Conservation (phyloP, 2,888 invertebrate genomes). For the Mesorhabditis spiculigera region DNA sequence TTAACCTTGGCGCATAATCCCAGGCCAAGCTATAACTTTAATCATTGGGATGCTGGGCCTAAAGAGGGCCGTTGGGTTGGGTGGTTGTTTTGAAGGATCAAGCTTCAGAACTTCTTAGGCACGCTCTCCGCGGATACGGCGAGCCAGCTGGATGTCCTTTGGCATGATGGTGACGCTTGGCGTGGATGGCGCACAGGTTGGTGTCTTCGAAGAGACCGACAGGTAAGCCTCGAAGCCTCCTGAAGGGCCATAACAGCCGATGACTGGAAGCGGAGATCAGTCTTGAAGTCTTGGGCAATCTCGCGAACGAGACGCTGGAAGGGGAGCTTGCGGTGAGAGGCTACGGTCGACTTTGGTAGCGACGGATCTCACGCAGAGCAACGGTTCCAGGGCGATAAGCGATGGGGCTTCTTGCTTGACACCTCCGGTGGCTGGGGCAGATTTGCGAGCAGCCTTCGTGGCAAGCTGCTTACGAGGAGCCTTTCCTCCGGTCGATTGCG, state of each 20-base stretch:
- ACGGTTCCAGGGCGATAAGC: slow-evolving; percentile 92
- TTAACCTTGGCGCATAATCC: no score
- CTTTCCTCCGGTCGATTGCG: slow-evolving; percentile 94
- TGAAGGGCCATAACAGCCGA: slow-evolving; percentile 80
- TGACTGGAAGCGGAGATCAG: slow-evolving; percentile 79
- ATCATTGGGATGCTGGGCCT: no score
- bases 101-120: slow-evolving; percentile 6
- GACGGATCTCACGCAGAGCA: slow-evolving; percentile 89
- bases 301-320: slow-evolving; percentile 76
- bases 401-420: slow-evolving; percentile 94
- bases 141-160: slow-evolving; percentile 61
- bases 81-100: background rate
- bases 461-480: slow-evolving; percentile 63
- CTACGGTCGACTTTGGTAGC: slow-evolving; percentile 91
- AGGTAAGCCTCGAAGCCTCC: slow-evolving; percentile 73
- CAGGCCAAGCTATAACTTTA: no score
- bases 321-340: slow-evolving; percentile 61
- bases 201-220: slow-evolving; percentile 95
- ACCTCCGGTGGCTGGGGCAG: slow-evolving; percentile 88
- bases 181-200: slow-evolving; percentile 93
- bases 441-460: slow-evolving; percentile 67
- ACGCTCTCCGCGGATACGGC: slow-evolving; percentile 66
- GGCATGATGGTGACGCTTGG: slow-evolving; percentile 97
- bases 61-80: slow-evolving; percentile 44
- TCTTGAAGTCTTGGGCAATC: slow-evolving; percentile 40